Evolutionary conservation across 2,888 invertebrate genomes (phyloP).

Genomic region (Spilarctia lutea): DNA sequence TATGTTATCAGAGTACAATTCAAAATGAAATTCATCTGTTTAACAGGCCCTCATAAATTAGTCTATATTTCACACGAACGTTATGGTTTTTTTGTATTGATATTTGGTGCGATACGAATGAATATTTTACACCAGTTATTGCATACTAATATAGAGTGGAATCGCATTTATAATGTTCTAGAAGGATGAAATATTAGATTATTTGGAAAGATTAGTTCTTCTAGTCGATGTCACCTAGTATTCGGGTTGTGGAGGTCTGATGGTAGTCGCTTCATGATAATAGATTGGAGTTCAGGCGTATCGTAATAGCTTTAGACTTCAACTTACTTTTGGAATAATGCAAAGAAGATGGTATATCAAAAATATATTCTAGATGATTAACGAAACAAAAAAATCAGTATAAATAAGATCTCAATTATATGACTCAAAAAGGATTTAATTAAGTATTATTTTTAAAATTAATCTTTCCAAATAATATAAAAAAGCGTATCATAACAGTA

Average conservation of each 20-base stretch:
- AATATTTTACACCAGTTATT: conserved; percentile 49
- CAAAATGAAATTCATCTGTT: background rate
- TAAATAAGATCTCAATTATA: background rate
- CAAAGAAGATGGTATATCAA: background rate
- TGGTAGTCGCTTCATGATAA: no score
- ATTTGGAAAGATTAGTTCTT: conserved; percentile 46
- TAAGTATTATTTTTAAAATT: conserved; percentile 14
- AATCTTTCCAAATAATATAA: conserved; percentile 53
- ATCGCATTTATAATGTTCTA: conserved; percentile 57
- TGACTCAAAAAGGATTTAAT: background rate
- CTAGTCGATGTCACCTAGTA: background rate
- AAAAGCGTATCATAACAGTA: conserved; percentile 72
- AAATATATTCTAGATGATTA: background rate
- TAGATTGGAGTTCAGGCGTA: no score
- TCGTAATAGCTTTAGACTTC: no score
- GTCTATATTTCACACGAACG: conserved; percentile 41
- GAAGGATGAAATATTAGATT: conserved; percentile 39
- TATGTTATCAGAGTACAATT: background rate
- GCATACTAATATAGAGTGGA: conserved; percentile 59
- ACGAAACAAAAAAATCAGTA: background rate
- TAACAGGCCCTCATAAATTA: conserved; percentile 9
- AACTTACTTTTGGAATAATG: no score
- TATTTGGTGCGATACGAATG: conserved; percentile 47
- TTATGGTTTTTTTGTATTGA: conserved; percentile 51
- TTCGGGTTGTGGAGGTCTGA: no score